Evolutionary conservation across 2,797 vertebrate species (phyloP).

Genomic region (Champsocephalus esox): DNA sequence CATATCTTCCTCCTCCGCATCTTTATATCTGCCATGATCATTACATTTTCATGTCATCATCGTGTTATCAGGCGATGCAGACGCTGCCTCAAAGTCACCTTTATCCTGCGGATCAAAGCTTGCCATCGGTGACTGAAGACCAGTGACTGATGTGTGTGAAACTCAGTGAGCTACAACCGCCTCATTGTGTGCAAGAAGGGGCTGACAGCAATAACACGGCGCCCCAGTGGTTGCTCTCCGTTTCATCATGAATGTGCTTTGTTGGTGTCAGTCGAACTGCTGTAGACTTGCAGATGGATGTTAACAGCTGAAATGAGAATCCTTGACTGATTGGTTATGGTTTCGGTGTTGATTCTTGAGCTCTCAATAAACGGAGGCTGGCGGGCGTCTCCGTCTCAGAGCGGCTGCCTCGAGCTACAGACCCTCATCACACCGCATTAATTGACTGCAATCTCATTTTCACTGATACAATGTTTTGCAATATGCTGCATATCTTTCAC

Average conservation of each 20-base stretch:
- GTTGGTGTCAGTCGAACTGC: conserved; percentile 49
- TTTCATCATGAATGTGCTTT: conserved; percentile 78
- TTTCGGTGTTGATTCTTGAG: conserved; percentile 45
- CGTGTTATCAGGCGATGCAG: conserved; percentile 31
- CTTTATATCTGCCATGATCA: conserved; percentile 22
- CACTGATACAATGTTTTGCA: conserved; percentile 26
- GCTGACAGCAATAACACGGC: conserved; percentile 50
- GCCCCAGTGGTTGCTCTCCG: conserved; percentile 56
- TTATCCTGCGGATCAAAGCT: conserved; percentile 66
- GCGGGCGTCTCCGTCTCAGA: conserved; percentile 7
- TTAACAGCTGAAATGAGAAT: conserved; percentile 55
- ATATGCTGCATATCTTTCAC: conserved; percentile 11
- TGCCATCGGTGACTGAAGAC: conserved; percentile 39
- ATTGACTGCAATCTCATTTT: conserved; percentile 40
- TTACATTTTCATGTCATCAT: conserved; percentile 48
- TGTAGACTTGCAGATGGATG: conserved; percentile 54
- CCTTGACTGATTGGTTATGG: conserved; percentile 50
- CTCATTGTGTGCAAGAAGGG: conserved; percentile 45
- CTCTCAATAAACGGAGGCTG: conserved; percentile 48
- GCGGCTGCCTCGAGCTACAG: conserved; percentile 23
- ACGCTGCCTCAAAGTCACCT: conserved; percentile 56
- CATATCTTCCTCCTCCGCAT: conserved; percentile 16
- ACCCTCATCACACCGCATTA: conserved; percentile 39
- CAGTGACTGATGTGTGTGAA: conserved; percentile 49
- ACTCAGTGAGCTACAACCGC: conserved; percentile 28